Percentiles rank a stretch among this genome's conserved stretches.
These are phyloP conservation scores for Leptosomus discolor DNA, from an alignment of 2,113 vertebrate genomes.

Conservation along the genomic window DNA sequence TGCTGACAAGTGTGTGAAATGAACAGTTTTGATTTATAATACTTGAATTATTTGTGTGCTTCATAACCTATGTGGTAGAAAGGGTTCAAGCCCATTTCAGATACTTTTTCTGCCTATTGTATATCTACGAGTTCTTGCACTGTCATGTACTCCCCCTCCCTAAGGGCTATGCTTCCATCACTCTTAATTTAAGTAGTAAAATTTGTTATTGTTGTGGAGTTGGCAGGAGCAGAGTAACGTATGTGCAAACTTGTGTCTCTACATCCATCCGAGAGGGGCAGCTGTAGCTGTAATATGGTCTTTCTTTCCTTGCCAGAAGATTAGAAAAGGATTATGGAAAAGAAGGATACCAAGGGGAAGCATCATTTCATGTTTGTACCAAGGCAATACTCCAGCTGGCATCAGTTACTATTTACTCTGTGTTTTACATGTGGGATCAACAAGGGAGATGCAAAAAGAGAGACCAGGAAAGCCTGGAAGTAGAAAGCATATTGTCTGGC, in stretches of 20 bases:
- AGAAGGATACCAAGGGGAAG: neutral
- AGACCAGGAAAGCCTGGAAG: neutral
- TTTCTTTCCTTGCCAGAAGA: slow-evolving; percentile 1
- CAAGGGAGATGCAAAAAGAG: neutral
- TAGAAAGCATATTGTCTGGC: neutral
- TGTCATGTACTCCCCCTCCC: neutral
- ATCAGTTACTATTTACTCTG: neutral
- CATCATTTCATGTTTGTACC: neutral
- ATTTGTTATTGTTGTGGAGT: neutral
- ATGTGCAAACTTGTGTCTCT: neutral
- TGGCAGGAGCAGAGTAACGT: neutral
- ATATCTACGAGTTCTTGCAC: neutral
- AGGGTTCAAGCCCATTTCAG: neutral
- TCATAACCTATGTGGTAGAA: neutral
- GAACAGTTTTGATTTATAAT: neutral
- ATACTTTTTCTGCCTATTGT: neutral
- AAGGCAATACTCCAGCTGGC: slow-evolving; percentile 2
- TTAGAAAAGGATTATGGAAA: slow-evolving; percentile 22
- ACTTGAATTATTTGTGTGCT: neutral
- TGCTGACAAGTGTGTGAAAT: neutral
- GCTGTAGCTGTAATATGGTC: neutral
- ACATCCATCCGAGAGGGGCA: neutral
- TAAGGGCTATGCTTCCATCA: neutral
- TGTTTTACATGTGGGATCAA: neutral
- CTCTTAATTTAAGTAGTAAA: neutral